A percentile compares a stretch with the other conserved stretches of the same genome.
These are phyloP conservation scores for Erpetoichthys calabaricus DNA, from an alignment of 2,797 vertebrate species.

Conservation along the genomic window DNA sequence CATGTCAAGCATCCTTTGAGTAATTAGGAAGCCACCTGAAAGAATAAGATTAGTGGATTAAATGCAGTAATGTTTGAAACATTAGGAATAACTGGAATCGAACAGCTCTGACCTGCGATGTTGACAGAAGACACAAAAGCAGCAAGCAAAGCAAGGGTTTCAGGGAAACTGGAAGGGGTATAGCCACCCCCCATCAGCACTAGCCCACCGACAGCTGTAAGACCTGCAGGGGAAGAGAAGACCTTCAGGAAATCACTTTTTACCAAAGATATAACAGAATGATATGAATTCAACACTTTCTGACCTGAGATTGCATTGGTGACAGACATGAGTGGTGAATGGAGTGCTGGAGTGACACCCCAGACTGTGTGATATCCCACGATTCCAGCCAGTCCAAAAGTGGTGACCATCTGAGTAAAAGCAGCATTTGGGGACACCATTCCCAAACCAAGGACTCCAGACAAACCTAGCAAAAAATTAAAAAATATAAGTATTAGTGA, in stretches of 20 bases:
- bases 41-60: neutral
- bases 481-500: slow-evolving; percentile 16
- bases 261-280: neutral
- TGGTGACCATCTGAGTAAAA: slow-evolving; percentile 62
- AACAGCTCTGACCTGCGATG: slow-evolving; percentile 45
- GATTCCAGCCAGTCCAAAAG: slow-evolving; percentile 58
- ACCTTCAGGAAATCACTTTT: neutral
- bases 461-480: slow-evolving; percentile 32
- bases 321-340: slow-evolving; percentile 65
- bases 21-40: slow-evolving; percentile 60
- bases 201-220: slow-evolving; percentile 64
- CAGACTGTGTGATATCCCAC: slow-evolving; percentile 60
- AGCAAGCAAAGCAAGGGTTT: slow-evolving; percentile 54
- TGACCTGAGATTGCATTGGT: slow-evolving; percentile 71
- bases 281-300: neutral
- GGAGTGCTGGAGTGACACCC: slow-evolving; percentile 59
- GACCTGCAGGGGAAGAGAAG: slow-evolving; percentile 31
- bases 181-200: slow-evolving; percentile 64
- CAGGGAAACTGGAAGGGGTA: slow-evolving; percentile 44
- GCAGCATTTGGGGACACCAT: slow-evolving; percentile 49
- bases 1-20: slow-evolving; percentile 61
- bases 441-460: slow-evolving; percentile 46
- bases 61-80: no score
- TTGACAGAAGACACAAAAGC: slow-evolving; percentile 69
- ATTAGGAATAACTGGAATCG: no score